Percentiles rank a stretch among this genome's conserved stretches.
Conservation (phyloP, 2,113 vertebrate species). For the Amblyornis subalaris region DNA sequence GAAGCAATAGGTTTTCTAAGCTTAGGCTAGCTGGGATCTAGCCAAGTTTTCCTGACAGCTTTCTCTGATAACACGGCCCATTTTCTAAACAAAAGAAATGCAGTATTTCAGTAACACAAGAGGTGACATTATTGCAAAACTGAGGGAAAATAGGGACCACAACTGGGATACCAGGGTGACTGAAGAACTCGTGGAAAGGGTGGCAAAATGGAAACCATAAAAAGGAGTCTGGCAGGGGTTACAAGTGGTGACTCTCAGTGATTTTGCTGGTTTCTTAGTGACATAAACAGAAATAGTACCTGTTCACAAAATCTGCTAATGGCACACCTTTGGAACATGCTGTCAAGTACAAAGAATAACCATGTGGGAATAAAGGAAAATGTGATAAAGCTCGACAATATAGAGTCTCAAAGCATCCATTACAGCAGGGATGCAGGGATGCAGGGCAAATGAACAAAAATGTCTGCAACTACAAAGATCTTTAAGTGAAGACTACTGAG, state of each 20-base stretch:
- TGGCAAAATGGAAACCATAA: background rate
- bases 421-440: no score
- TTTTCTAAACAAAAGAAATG: background rate
- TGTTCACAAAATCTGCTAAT: background rate
- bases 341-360: background rate
- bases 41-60: background rate
- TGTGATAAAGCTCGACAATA: background rate
- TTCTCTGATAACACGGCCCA: background rate
- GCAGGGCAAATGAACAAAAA: background rate
- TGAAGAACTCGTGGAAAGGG: background rate
- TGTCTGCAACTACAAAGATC: background rate
- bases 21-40: background rate
- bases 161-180: background rate
- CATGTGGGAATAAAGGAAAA: background rate
- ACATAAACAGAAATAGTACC: background rate
- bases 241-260: fast-evolving
- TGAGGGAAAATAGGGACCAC: background rate
- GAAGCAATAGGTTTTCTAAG: background rate
- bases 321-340: background rate
- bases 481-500: background rate
- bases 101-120: background rate
- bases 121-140: background rate
- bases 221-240: background rate
- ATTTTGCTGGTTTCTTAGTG: background rate
- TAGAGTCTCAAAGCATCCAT: background rate